Evolutionary conservation across 2,888 invertebrate species (phyloP), one percentile per base, ranked within the genome.

Genomic region (Sarcophaga subvicina): DNA sequence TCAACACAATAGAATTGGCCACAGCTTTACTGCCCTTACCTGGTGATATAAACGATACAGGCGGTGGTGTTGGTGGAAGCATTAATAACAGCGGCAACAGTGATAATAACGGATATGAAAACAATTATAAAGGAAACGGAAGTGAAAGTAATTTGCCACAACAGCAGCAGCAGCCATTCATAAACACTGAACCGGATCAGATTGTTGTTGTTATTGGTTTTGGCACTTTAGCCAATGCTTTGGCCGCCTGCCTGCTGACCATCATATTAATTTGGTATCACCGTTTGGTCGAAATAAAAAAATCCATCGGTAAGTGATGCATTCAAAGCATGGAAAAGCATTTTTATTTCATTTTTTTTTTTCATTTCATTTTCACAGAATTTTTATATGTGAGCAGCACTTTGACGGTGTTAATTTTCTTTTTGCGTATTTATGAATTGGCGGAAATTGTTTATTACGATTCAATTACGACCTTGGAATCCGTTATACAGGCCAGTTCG

Each of bases 261-360:
- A 90, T 93, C 88, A 89, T 89, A 88, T 90, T 93, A 88, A 91
- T 92, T 90, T 90, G 89, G 88, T 92, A 91, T 90, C 93, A 93
- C 90, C 91, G 93, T 78, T 86, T 92, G 71, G 89, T 92, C 49
- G 93, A 93, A 90, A 86, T 91, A 72, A 93, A 91, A 89, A 92
- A 91, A 89, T 89, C 88, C 85, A 89, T 91, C 89, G 93, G 93
- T 93, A 88, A 89, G 92, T 89, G 63, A 25, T 63, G 54, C 37
- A 37, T 37, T 37, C 37, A 6, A 45, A 49, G 17, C 17, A 72
- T 84, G 54, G 45, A 20, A 37, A n/a, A 4, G 12, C 12, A 22
- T 20, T 78, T 59, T 63, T 63, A 22, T 25, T 67, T 70, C 1
- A 6, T 59, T 22, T 14, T 73, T 70, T 72, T 62, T 20, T 45